phyloP scores from a whole-genome alignment of 37 sponge, comb jelly and placozoan species.

The Agelas oroides region DNA sequence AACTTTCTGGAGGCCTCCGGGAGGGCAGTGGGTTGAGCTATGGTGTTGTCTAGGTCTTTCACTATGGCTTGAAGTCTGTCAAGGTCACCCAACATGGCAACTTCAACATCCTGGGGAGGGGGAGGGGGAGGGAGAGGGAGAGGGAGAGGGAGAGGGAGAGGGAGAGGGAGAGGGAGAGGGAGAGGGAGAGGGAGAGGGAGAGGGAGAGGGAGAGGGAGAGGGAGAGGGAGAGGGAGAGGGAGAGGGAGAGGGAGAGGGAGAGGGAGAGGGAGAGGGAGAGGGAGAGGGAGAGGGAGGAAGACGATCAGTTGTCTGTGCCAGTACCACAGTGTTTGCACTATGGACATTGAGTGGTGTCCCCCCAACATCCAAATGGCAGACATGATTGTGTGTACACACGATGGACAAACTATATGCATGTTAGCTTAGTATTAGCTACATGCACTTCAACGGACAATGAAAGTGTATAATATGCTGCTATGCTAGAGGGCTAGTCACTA shows the following conservation, averaged over 20 bases:
- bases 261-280: conserved; percentile 20
- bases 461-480: no score
- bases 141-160: conserved; percentile 33
- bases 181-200: conserved; percentile 39
- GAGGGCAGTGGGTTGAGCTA: conserved; percentile 40
- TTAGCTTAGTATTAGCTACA: no score
- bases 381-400: no score
- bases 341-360: no score
- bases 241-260: conserved; percentile 38
- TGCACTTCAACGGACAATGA: no score
- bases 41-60: conserved; percentile 28
- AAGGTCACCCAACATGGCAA: conserved; percentile 56
- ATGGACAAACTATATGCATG: no score
- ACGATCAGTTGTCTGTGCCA: no score
- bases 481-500: no score
- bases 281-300: conserved; percentile 18
- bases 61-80: conserved; percentile 49
- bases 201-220: conserved; percentile 39
- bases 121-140: no score
- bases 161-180: conserved; percentile 31
- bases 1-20: conserved; percentile 45
- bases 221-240: conserved; percentile 37
- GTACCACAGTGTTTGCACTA: no score
- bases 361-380: no score
- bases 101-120: conserved; percentile 44